Evolutionary conservation across 2,797 vertebrate genomes (phyloP).

Genomic region (Acrossocheilus wenchowensis): DNA sequence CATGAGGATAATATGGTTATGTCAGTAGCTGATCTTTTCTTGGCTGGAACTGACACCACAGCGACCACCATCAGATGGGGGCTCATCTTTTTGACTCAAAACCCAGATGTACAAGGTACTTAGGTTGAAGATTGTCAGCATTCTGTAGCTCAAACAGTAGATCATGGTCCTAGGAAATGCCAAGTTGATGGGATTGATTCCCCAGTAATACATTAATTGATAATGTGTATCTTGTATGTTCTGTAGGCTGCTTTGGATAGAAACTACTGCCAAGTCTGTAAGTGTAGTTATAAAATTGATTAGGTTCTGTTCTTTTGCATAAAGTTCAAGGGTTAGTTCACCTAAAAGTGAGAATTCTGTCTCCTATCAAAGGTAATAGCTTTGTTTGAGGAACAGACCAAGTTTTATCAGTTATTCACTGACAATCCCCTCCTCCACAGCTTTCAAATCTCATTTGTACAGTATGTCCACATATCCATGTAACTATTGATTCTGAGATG

Average conservation of each 20-base stretch:
- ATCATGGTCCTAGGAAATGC: too few relatives aligned
- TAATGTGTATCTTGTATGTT: too few relatives aligned
- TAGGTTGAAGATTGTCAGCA: neutral
- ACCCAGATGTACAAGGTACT: conserved; percentile 55
- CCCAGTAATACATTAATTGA: too few relatives aligned
- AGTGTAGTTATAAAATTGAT: neutral
- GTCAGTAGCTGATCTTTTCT: conserved; percentile 51
- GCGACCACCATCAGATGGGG: conserved; percentile 62
- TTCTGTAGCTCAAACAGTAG: neutral
- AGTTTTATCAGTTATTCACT: neutral
- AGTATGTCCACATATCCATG: too few relatives aligned
- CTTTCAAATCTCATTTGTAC: neutral
- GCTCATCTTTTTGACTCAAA: too few relatives aligned
- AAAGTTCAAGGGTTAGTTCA: too few relatives aligned
- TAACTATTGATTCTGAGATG: neutral
- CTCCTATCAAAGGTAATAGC: neutral
- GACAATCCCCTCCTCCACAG: neutral
- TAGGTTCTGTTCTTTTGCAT: too few relatives aligned
- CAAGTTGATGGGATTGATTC: too few relatives aligned
- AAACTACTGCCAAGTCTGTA: neutral
- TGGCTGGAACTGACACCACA: conserved; percentile 63
- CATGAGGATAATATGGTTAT: conserved; percentile 59
- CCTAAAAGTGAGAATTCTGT: too few relatives aligned
- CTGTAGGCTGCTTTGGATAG: neutral
- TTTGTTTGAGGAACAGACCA: neutral